Base-by-base conservation (phyloP, 2,797 vertebrate species). In the Spinibarbus caldwelli region DNA sequence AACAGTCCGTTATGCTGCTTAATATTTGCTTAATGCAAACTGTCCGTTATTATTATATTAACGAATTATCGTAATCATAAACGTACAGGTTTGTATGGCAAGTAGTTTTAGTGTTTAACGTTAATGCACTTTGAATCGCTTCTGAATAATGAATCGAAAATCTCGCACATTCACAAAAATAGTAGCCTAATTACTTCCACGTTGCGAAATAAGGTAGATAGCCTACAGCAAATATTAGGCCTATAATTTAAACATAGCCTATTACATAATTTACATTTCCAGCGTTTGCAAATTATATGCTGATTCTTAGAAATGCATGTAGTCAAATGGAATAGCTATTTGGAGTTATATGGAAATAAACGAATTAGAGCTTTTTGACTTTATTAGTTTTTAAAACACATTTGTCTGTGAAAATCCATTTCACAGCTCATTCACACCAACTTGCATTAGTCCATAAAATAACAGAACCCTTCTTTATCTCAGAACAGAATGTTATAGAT, bases 331-430 rank as follows among this genome's bases (percentile, higher is more conserved):
- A 59, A 59, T n/a, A 59, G 1, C 31, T 66, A 21, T 31, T 14
- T 31, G 26, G 62, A 23, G 21, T 2, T 57, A 57, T 64, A 62
- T 15, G 59, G 14, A 62, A 64, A 64, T 17, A 64, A 64, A 64
- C 14, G 0, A 64, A 64, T 17, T 31, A 64, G 9, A 6, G 4
- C 21, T 43, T 72, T 38, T 34, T n/a, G 64, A 81, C 31, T 84
- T 84, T 83, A 84, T 77, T 84, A 31, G 73, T 67, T 76, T 68
- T 52, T 52, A 67, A 77, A 64, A 43, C 9, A 64, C 71, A 66
- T 66, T 47, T 34, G 41, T 83, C 34, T 67, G 0, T 57, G n/a
- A 82, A 34, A 73, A 62, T 31, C 26, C 52, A 72, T 73, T 64
- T 71, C 81, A 75, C 62, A 79, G 19, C 49, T 67, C 11, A 62